phyloP scores from a whole-genome alignment of 2,888 invertebrate species.

The Ectobius pallidus region DNA sequence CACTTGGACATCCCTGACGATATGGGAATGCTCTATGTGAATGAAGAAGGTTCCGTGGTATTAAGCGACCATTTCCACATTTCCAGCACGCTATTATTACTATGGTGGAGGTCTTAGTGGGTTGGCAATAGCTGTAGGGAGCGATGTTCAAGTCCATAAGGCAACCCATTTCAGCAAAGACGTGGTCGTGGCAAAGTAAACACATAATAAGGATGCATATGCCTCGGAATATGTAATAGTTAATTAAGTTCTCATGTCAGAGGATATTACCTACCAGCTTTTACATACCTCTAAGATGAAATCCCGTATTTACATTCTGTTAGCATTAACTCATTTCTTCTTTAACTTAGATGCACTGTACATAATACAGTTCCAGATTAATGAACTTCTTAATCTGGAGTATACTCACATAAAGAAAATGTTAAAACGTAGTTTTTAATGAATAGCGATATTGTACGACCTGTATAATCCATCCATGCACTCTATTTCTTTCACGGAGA shows the following conservation, averaged over 20 bases:
- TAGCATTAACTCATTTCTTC: too few relatives aligned
- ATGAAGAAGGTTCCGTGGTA: neutral
- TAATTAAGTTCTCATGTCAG: neutral
- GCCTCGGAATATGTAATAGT: neutral
- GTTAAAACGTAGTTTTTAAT: too few relatives aligned
- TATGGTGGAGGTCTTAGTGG: neutral
- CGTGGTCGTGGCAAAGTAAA: neutral
- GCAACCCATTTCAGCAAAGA: neutral
- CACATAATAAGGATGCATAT: neutral
- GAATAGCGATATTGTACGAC: too few relatives aligned
- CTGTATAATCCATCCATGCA: too few relatives aligned
- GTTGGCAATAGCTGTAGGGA: neutral
- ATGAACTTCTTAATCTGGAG: too few relatives aligned
- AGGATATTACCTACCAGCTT: too few relatives aligned
- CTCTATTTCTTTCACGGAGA: too few relatives aligned
- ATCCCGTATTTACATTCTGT: too few relatives aligned
- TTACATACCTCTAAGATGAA: too few relatives aligned
- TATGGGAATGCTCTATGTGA: neutral
- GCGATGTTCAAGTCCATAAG: neutral
- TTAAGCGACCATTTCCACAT: constrained; percentile 6
- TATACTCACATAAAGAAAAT: too few relatives aligned
- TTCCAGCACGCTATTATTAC: constrained; percentile 2
- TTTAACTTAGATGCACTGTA: too few relatives aligned
- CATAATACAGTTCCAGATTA: too few relatives aligned
- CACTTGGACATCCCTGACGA: neutral